Conservation (phyloP, 2,113 vertebrate species). For the Himantopus leucocephalus region DNA sequence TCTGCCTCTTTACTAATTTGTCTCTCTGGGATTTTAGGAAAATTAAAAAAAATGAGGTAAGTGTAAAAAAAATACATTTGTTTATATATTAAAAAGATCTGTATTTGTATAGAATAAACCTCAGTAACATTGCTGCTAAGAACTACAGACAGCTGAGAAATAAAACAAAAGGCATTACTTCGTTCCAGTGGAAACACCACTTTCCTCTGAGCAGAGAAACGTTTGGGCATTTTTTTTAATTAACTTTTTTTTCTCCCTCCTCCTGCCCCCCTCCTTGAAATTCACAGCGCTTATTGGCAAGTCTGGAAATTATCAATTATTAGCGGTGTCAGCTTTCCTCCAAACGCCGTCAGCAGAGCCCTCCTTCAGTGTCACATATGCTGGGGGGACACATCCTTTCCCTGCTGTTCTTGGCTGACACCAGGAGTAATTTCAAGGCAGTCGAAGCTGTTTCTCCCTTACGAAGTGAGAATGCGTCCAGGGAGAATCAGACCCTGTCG, state of each 20-base stretch:
- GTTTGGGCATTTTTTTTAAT: conserved; percentile 42
- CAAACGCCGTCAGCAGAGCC: neutral
- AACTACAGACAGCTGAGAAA: conserved; percentile 16
- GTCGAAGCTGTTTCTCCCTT: neutral
- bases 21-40: conserved; percentile 78
- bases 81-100: neutral
- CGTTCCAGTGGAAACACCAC: neutral
- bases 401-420: neutral
- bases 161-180: conserved; percentile 2
- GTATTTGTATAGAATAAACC: conserved; percentile 2
- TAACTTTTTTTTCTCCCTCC: conserved; percentile 39
- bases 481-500: neutral
- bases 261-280: neutral
- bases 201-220: neutral
- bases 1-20: conserved; percentile 79
- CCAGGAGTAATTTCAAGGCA: neutral
- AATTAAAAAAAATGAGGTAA: conserved; percentile 62
- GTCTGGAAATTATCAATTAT: conserved; percentile 9
- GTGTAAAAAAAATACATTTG: conserved; percentile 3
- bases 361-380: neutral
- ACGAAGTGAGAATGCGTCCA: fast-evolving
- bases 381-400: neutral
- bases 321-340: neutral
- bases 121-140: neutral
- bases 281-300: neutral